Conservation (phyloP, 1,140 invertebrate species). For the Trichogramma pretiosum region DNA sequence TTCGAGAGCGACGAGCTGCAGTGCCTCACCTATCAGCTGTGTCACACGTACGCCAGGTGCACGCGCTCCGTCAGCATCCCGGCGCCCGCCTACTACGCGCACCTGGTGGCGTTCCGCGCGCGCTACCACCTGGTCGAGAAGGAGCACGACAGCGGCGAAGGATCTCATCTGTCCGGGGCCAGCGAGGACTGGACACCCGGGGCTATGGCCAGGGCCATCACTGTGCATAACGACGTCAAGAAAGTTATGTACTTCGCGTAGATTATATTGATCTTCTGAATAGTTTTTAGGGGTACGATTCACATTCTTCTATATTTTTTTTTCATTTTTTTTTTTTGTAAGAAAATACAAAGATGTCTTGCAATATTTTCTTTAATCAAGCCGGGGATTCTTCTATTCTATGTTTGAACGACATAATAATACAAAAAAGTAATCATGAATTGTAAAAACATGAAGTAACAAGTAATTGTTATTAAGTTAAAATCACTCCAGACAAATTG, state of each 20-base stretch:
- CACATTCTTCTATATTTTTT: too few relatives aligned
- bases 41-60: constrained; percentile 99
- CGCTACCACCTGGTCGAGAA: constrained; percentile 99
- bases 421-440: too few relatives aligned
- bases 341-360: too few relatives aligned
- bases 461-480: too few relatives aligned
- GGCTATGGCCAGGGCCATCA: constrained; percentile 96
- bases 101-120: constrained; percentile 97
- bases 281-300: too few relatives aligned
- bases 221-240: constrained; percentile 97
- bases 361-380: too few relatives aligned
- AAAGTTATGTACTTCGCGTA: constrained; percentile 99
- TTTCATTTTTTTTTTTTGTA: too few relatives aligned
- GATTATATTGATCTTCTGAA: too few relatives aligned
- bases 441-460: too few relatives aligned
- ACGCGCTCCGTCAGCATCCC: constrained; percentile 98
- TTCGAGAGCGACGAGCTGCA: constrained; percentile 98
- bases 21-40: constrained; percentile 97
- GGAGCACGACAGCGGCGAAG: constrained; percentile 97
- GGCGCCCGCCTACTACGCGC: constrained; percentile 98
- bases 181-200: constrained; percentile 94
- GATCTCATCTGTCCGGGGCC: constrained; percentile 93
- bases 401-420: too few relatives aligned
- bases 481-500: too few relatives aligned
- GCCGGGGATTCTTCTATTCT: too few relatives aligned